phyloP scores from a whole-genome alignment of 2,888 invertebrate genomes.

The Drosophila tripunctata region DNA sequence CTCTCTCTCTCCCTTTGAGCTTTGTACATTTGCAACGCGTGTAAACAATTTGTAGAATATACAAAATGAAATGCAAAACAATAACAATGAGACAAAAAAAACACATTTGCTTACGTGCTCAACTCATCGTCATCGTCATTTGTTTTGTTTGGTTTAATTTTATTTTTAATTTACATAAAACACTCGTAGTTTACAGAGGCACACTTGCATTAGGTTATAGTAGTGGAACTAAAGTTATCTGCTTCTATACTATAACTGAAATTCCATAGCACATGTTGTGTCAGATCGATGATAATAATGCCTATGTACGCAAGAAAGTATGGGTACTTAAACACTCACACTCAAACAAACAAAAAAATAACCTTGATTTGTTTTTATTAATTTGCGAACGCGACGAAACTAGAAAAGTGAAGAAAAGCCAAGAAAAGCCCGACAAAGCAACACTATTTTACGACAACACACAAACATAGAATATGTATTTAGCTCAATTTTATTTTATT shows the following conservation, averaged over 20 bases:
- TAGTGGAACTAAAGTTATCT: slow-evolving; percentile 16
- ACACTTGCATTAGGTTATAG: slow-evolving; percentile 20
- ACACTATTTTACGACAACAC: slow-evolving; percentile 36
- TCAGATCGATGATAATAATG: slow-evolving; percentile 23
- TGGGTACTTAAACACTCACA: no score
- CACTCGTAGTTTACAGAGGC: background rate
- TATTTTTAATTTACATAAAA: slow-evolving; percentile 11
- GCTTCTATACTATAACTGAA: background rate
- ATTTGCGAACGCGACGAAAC: slow-evolving; percentile 18
- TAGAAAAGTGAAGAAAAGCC: slow-evolving; percentile 15
- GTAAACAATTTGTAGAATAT: slow-evolving; percentile 26
- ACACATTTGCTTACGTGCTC: slow-evolving; percentile 32
- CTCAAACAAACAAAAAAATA: slow-evolving; percentile 23
- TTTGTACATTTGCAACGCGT: slow-evolving; percentile 5
- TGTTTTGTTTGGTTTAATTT: slow-evolving; percentile 14
- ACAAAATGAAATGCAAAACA: slow-evolving; percentile 22
- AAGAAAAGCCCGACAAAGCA: slow-evolving; percentile 6
- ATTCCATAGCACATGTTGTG: background rate
- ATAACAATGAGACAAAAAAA: slow-evolving; percentile 5
- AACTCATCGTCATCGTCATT: slow-evolving; percentile 6
- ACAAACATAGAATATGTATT: slow-evolving; percentile 17
- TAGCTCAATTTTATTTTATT: slow-evolving; percentile 6
- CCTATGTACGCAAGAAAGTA: slow-evolving; percentile 23
- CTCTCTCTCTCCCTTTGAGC: background rate
- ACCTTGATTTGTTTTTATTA: slow-evolving; percentile 50